phyloP scores from a whole-genome alignment of 92 coral and sea anemone genomes.

The Micromussa lordhowensis region DNA sequence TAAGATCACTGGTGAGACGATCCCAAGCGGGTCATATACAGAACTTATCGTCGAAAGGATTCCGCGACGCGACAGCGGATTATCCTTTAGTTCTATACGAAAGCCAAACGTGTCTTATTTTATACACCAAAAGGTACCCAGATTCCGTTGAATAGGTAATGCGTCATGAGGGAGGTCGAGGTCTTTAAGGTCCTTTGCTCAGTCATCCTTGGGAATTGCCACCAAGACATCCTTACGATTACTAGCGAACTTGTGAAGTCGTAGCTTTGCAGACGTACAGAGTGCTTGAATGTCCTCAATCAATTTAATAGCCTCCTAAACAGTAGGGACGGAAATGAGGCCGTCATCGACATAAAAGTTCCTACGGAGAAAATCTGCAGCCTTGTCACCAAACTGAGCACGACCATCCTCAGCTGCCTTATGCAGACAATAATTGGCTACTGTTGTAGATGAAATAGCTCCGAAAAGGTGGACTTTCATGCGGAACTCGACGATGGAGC shows the following conservation, averaged over 20 bases:
- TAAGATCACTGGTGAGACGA: no score
- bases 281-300: neutral
- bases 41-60: no score
- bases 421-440: conserved; percentile 8
- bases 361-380: neutral
- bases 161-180: conserved; percentile 41
- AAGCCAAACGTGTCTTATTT: conserved; percentile 49
- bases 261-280: conserved; percentile 7
- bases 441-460: no score
- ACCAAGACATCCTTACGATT: no score
- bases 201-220: neutral
- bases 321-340: conserved; percentile 26
- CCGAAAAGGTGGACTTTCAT: conserved; percentile 27
- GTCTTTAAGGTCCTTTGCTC: conserved; percentile 27
- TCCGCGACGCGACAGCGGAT: no score
- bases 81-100: neutral
- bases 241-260: no score
- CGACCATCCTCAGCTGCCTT: conserved; percentile 25
- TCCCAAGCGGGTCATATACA: no score
- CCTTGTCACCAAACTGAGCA: no score
- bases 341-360: conserved; percentile 30
- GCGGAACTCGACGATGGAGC: conserved; percentile 47
- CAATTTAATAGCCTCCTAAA: no score
- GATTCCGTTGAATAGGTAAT: conserved; percentile 45
- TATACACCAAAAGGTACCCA: conserved; percentile 50